Evolutionary conservation across 2,113 vertebrate species (phyloP), one percentile per base, ranked within the genome.

Genomic region (Telmatochromis sp.): DNA sequence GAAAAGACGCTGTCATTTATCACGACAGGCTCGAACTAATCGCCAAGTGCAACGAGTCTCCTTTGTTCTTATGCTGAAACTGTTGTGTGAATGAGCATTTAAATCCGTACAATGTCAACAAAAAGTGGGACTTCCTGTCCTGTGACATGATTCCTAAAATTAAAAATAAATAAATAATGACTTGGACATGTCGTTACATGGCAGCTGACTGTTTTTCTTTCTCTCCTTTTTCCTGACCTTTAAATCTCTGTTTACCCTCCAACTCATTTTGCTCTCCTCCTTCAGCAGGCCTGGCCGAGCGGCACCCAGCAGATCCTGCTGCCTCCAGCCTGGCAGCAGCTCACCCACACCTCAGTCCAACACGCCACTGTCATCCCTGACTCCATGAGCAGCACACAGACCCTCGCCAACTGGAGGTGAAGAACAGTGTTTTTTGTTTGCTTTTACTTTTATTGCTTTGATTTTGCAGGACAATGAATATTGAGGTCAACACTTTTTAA

Each of bases 321-420:
- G 63, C 99, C 99, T 88, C 97, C 98, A 0, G 97, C 98, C 4
- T 99, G 99, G 99, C 99, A 99, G 96, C 99, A 99, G 96, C 96
- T 99, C 92, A 98, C 98, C 81, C 99, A 99, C 95, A 97, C 98
- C n/a, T 99, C 98, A 12, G 98, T 99, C 91, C 99, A 99, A 95
- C 99, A 99, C 0, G 97, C 99, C 0, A 94, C 98, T 0, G 98
- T 99, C 95, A 98, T 99, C 94, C 98, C 98, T 0, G 99, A 99
- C 89, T 96, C 98, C 94, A 98, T 99, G 98, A 97, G 97, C 3
- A 95, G 97, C 91, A 96, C 98, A 6, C 99, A 99, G 87, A 98
- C 98, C 1, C 93, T 99, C 71, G 96, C 98, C 53, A 98, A 98
- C 96, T 99, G 99, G 99, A 98, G 99, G 99, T 99, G 95, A 97